Conservation (phyloP, 1,140 invertebrate genomes). For the honey bee (Apis mellifera) region DNA sequence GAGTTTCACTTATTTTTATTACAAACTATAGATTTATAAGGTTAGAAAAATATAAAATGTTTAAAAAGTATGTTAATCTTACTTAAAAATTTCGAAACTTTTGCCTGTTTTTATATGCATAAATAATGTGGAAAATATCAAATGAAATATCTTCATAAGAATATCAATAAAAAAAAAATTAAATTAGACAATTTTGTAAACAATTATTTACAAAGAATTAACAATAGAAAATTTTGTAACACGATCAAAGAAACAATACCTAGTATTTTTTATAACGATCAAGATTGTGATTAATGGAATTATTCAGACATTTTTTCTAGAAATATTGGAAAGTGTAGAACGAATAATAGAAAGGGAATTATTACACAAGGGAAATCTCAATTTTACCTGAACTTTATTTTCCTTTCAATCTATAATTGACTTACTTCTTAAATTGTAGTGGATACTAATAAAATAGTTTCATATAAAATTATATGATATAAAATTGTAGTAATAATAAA, state of each 20-base stretch:
- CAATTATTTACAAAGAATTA: background rate
- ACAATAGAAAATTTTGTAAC: background rate
- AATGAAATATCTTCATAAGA: too few relatives aligned
- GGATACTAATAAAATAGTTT: background rate
- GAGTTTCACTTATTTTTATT: too few relatives aligned
- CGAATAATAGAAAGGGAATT: slow-evolving; percentile 4
- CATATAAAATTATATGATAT: too few relatives aligned
- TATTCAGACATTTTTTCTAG: background rate
- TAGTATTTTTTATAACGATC: background rate
- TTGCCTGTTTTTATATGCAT: too few relatives aligned
- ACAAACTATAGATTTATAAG: too few relatives aligned
- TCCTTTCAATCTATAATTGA: slow-evolving; percentile 2
- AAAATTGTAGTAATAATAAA: too few relatives aligned
- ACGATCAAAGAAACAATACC: background rate
- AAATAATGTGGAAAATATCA: too few relatives aligned
- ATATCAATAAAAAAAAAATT: too few relatives aligned
- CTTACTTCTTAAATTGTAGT: background rate
- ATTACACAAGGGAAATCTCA: background rate
- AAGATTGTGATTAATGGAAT: background rate
- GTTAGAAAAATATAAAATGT: too few relatives aligned
- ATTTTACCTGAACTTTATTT: background rate
- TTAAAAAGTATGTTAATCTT: too few relatives aligned
- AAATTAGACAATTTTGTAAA: too few relatives aligned
- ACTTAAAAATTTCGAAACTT: too few relatives aligned
- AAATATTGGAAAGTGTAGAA: background rate